These are phyloP conservation scores for Maconellicoccus hirsutus DNA, from an alignment of 1,140 invertebrate species.

Conservation along the genomic window DNA sequence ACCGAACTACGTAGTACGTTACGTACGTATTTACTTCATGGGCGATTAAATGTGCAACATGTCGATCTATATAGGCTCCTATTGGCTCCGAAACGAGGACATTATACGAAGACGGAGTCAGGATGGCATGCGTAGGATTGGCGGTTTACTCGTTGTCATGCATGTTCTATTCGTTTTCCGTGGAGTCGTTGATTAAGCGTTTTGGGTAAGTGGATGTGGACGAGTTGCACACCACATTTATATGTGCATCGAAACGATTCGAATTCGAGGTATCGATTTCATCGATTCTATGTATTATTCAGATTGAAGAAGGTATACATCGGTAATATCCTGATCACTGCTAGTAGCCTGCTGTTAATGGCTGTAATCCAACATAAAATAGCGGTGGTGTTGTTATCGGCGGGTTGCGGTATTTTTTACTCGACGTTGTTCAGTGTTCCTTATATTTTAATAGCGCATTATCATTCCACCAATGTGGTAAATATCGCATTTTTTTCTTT, in stretches of 20 bases:
- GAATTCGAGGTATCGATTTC: too few species aligned
- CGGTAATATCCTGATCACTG: conserved; percentile 80
- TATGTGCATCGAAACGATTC: too few species aligned
- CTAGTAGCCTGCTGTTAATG: conserved; percentile 78
- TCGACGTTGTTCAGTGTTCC: conserved; percentile 96
- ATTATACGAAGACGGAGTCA: conserved; percentile 77
- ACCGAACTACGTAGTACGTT: too few species aligned
- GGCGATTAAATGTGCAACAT: too few species aligned
- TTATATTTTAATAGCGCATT: conserved; percentile 83
- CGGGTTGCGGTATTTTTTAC: conserved; percentile 91
- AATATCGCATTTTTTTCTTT: conserved; percentile 31
- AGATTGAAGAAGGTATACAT: conserved; percentile 81
- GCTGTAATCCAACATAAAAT: conserved; percentile 59
- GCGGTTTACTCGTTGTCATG: conserved; percentile 90
- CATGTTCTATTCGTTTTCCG: conserved; percentile 77
- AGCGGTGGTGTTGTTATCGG: conserved; percentile 78
- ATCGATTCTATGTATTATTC: conserved; percentile 28
- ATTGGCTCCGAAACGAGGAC: conserved; percentile 46
- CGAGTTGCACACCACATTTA: too few species aligned
- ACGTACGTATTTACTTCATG: too few species aligned
- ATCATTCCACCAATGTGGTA: conserved; percentile 77
- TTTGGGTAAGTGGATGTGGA: conserved; percentile 74
- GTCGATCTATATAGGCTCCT: conserved; percentile 51
- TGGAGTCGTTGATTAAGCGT: conserved; percentile 72
- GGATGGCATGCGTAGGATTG: conserved; percentile 96